Conservation (phyloP, 1,140 invertebrate species). For the Chrysoperla carnea region DNA sequence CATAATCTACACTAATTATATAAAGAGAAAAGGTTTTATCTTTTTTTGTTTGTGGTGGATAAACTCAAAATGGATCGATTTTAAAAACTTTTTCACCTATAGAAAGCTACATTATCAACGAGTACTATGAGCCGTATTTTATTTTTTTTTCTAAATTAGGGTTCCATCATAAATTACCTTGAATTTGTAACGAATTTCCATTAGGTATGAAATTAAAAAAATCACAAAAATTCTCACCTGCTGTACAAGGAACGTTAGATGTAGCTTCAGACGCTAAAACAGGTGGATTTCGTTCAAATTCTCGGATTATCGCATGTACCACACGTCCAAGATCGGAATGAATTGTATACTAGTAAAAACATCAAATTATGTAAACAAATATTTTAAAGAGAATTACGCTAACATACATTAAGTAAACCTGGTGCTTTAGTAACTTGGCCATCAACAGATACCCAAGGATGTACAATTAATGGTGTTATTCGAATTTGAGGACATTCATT, state of each 20-base stretch:
- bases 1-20: too few species aligned
- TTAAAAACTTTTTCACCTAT: too few species aligned
- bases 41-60: too few species aligned
- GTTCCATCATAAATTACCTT: too few species aligned
- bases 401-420: constrained; percentile 46
- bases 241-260: background rate
- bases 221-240: background rate
- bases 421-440: constrained; percentile 48
- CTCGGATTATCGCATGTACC: constrained; percentile 57
- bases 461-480: constrained; percentile 40
- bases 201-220: too few species aligned
- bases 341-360: constrained; percentile 38
- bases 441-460: constrained; percentile 46
- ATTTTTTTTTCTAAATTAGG: too few species aligned
- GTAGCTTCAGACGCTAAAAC: constrained; percentile 13
- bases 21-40: too few species aligned
- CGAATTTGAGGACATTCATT: constrained; percentile 50
- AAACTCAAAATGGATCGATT: too few species aligned
- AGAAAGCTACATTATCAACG: too few species aligned
- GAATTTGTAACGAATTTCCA: too few species aligned
- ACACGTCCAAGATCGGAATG: constrained; percentile 61
- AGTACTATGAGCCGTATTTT: too few species aligned
- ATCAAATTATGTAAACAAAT: constrained; percentile 3
- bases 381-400: constrained; percentile 1
- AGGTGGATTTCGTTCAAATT: constrained; percentile 49